Percentiles rank a stretch among this genome's conserved stretches.
These are phyloP conservation scores for Bovichtus variegatus DNA, from an alignment of 2,797 vertebrate species.

Conservation along the genomic window DNA sequence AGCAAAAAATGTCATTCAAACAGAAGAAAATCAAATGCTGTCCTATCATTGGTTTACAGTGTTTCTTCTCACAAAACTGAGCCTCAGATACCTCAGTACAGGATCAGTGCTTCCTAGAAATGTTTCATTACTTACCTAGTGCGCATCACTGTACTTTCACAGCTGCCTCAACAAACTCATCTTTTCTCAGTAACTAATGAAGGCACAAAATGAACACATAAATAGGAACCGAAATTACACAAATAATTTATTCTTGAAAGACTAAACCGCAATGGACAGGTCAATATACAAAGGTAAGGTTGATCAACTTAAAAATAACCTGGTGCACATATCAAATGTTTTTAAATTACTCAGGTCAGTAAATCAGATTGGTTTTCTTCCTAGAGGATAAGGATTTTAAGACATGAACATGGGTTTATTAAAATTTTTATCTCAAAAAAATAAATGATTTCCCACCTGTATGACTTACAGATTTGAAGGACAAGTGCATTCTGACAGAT, in stretches of 20 bases:
- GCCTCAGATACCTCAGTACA: slow-evolving; percentile 67
- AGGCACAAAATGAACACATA: slow-evolving; percentile 88
- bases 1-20: slow-evolving; percentile 76
- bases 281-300: slow-evolving; percentile 75
- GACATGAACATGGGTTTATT: slow-evolving; percentile 83
- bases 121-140: slow-evolving; percentile 68
- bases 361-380: slow-evolving; percentile 53
- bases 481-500: slow-evolving; percentile 73
- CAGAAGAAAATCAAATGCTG: slow-evolving; percentile 76
- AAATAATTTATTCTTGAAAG: slow-evolving; percentile 87
- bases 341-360: slow-evolving; percentile 65
- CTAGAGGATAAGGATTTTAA: slow-evolving; percentile 74
- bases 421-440: slow-evolving; percentile 87
- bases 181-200: slow-evolving; percentile 79
- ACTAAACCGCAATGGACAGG: slow-evolving; percentile 78
- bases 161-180: slow-evolving; percentile 75
- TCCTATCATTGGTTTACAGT: slow-evolving; percentile 87
- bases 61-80: slow-evolving; percentile 81
- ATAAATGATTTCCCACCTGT: slow-evolving; percentile 78
- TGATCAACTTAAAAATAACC: slow-evolving; percentile 69
- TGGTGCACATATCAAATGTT: slow-evolving; percentile 63
- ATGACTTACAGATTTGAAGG: slow-evolving; percentile 70
- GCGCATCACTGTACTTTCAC: slow-evolving; percentile 75
- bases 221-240: slow-evolving; percentile 83
- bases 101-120: slow-evolving; percentile 84